phyloP scores from a whole-genome alignment of 2,888 invertebrate species.

The Torymus tubicola region DNA sequence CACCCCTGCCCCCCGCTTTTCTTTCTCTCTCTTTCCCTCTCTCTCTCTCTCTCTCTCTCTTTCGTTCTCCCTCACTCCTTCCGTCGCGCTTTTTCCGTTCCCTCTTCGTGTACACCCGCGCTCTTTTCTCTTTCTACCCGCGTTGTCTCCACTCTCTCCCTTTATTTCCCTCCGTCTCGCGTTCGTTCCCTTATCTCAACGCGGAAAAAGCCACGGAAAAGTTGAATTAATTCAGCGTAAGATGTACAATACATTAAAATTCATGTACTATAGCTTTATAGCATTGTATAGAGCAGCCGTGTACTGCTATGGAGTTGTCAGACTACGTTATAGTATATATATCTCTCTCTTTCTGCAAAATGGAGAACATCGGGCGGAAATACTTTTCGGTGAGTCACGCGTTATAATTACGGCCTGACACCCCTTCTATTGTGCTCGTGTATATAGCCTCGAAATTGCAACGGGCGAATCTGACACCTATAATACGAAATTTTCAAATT shows the following conservation, averaged over 20 bases:
- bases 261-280: neutral
- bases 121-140: neutral
- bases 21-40: neutral
- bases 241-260: conserved; percentile 20
- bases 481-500: no score
- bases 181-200: conserved; percentile 4
- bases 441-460: no score
- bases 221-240: conserved; percentile 7
- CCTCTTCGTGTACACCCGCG: neutral
- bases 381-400: conserved; percentile 7
- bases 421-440: no score
- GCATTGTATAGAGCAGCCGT: no score
- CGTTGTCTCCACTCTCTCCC: no score
- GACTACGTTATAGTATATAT: no score
- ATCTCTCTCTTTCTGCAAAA: no score
- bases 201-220: conserved; percentile 21
- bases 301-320: no score
- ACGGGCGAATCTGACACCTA: no score
- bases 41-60: neutral
- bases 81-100: neutral
- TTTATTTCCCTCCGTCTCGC: neutral
- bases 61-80: neutral
- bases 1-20: conserved; percentile 47
- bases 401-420: neutral
- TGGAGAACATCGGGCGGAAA: neutral